Base-by-base conservation (phyloP, 2,888 invertebrate genomes). In the Agrotis ipsilon region DNA sequence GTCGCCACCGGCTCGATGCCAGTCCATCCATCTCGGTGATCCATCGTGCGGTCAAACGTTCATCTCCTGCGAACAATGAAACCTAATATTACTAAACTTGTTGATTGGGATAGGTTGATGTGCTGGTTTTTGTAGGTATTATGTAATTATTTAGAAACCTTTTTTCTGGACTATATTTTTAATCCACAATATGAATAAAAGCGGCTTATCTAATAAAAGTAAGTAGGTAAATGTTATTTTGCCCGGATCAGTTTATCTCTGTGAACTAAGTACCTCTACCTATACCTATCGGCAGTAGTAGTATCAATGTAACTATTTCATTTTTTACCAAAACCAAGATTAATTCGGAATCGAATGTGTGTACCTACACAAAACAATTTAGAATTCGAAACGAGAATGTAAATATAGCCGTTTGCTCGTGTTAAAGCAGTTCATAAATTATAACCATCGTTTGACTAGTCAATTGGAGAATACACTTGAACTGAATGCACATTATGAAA, bases 41-140 rank as follows among this genome's bases (percentile, higher is more conserved):
- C 96, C 96, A 96, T 96, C 82, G 90, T 92, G 92, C 87, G 92
- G 91, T 96, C 92, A 96, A 92, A 92, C 92, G 85, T 93, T 96
- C 96, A 96, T 96, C 91, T 94, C 94, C 96, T 96, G 95, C 60
- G 86, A 89, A 93, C 89, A 91, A 91, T 79, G 80, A 75, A 84
- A 78, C 55, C 32, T 72, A 46, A 61, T 68, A 71, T 64, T 62
- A 70, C 43, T 81, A 70, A 21, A 72, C 27, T 68, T 32, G 63
- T 68, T 61, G 58, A 65, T 39, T 39, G 39, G 39, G 39, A 11
- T 39, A 39, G 39, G 39, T 39, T 39, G 11, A 32, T 39, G 39
- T 39, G 32, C 32, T 39, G 1, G 39, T 39, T 9, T 39, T 1
- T 39, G 11, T 39, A 27, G n/a, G n/a, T 27, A 27, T 11, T 39